Evolutionary conservation across 2,888 invertebrate genomes (phyloP), one percentile per base, ranked within the genome.

Genomic region (Sesia apiformis): DNA sequence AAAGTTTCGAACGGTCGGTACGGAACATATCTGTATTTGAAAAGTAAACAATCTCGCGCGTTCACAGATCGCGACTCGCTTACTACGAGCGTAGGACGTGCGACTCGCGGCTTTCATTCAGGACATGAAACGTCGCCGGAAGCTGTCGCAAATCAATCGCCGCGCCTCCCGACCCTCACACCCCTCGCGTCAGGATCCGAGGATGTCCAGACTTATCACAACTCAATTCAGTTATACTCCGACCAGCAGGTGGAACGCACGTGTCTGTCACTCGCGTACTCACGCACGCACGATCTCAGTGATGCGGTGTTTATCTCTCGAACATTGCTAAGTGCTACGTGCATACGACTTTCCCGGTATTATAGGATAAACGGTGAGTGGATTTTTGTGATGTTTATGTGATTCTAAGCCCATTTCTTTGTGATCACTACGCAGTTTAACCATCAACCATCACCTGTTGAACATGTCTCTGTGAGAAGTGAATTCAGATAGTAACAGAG

Each of bases 121-220:
- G 78, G 76, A 77, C 75, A 72, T 74, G 72, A 69, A 66, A 70
- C 8, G 52, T 50, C 71, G 69, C 70, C 76, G 81, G 81, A 81
- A 74, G 71, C 67, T 60, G 65, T 64, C 74, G 73, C 83, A 82
- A 84, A 88, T 87, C 87, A 87, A 87, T 87, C 84, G 78, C 71
- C 70, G 62, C 67, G 65, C 69, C 73, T 72, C 72, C 63, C 63
- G 66, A 62, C 63, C 62, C 59, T 63, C 61, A 63, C 63, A 61
- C 60, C 61, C 60, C 58, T 52, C 41, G 55, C 61, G 53, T 55
- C 71, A 78, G 72, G 75, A 73, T 66, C 67, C 67, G 65, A 76
- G 76, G 77, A 75, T 73, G 66, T 70, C 66, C 67, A 72, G 64
- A 64, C 68, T 60, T 69, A 70, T 66, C 69, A 58, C 51, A 52